phyloP scores from a whole-genome alignment of 2,113 vertebrate species.

The Genyomyrus donnyi region DNA sequence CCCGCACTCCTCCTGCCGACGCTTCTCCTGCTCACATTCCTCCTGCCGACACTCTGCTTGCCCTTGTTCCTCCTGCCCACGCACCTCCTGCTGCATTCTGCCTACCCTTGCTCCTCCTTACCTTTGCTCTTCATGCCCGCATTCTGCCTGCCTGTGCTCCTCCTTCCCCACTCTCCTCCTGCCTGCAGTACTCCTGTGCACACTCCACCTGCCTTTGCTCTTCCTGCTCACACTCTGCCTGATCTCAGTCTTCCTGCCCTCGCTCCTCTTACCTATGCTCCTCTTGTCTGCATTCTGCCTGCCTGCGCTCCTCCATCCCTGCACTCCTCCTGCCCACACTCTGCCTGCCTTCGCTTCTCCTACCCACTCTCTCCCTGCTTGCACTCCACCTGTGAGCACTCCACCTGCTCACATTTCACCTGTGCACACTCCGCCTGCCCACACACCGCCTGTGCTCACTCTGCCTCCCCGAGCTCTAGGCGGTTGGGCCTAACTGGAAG shows the following conservation, averaged over 20 bases:
- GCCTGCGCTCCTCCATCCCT: too few species aligned
- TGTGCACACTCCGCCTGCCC: not conserved
- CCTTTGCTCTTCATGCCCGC: not conserved
- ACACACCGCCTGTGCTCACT: not conserved
- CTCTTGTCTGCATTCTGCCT: too few species aligned
- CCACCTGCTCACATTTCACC: not conserved
- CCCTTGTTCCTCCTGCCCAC: too few species aligned
- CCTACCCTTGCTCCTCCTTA: too few species aligned
- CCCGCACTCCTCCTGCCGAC: too few species aligned
- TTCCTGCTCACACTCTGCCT: not conserved
- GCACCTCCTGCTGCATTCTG: too few species aligned
- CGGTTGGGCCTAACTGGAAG: conserved; percentile 46
- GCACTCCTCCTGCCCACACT: not conserved
- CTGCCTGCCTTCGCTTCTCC: not conserved
- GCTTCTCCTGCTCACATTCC: too few species aligned
- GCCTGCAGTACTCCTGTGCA: not conserved
- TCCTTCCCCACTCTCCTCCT: not conserved
- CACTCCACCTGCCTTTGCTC: not conserved
- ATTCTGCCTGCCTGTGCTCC: not conserved
- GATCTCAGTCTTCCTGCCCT: not conserved
- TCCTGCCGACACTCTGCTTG: too few species aligned
- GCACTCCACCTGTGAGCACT: not conserved
- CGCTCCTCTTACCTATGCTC: too few species aligned
- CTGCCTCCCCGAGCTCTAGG: conserved; percentile 45
- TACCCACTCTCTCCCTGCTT: not conserved